Evolutionary conservation across 2,113 vertebrate genomes (phyloP).

Genomic region (Onychostruthus taczanowskii): DNA sequence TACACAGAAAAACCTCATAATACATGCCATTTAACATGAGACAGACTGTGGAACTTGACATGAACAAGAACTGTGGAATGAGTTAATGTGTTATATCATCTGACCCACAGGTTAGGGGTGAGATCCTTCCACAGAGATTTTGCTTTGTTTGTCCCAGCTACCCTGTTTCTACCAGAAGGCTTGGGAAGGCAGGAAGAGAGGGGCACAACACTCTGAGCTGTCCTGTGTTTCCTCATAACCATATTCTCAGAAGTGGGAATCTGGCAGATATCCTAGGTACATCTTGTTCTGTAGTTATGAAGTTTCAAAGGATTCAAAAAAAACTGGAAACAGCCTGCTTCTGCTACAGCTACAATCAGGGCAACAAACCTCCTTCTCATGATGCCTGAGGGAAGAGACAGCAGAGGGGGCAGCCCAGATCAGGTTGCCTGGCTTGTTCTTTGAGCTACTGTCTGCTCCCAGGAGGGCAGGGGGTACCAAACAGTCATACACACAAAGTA

Average conservation of each 20-base stretch:
- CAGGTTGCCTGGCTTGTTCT: neutral
- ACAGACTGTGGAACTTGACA: neutral
- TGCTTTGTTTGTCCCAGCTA: neutral
- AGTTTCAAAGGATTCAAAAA: neutral
- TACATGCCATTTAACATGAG: neutral
- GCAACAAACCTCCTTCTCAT: neutral
- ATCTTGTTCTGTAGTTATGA: neutral
- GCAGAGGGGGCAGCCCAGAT: neutral
- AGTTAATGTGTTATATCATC: neutral
- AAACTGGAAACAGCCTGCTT: neutral
- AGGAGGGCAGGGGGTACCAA: neutral
- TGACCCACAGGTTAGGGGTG: neutral
- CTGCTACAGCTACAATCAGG: neutral
- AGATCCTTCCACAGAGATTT: neutral
- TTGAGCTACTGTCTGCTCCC: neutral
- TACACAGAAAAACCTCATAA: neutral
- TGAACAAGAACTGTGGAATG: neutral
- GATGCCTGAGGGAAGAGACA: neutral
- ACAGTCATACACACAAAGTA: neutral
- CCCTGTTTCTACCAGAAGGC: neutral
- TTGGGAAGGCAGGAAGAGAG: neutral
- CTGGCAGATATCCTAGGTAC: neutral
- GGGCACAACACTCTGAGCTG: rapidly evolving
- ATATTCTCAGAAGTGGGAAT: neutral
- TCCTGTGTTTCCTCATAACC: neutral